These are phyloP conservation scores for Reticulitermes lucifugus DNA, from an alignment of 2,888 invertebrate genomes.

Conservation along the genomic window DNA sequence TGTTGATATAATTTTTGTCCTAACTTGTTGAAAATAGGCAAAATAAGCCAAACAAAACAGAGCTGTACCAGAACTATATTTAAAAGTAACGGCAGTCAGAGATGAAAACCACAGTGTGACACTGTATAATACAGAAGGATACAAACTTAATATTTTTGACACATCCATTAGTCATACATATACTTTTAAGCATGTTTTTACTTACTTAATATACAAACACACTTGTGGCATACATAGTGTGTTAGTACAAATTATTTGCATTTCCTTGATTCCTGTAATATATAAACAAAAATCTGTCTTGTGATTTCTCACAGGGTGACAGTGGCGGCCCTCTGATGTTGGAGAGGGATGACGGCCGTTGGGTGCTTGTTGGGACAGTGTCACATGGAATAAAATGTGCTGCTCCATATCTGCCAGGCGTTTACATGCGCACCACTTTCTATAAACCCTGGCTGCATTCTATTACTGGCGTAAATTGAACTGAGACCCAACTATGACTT, in stretches of 20 bases:
- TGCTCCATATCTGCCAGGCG: conserved; percentile 90
- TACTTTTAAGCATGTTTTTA: too few relatives aligned
- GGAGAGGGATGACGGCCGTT: conserved; percentile 84
- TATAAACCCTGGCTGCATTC: conserved; percentile 93
- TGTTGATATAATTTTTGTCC: too few relatives aligned
- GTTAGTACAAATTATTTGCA: not conserved
- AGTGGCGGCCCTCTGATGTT: conserved; percentile 91
- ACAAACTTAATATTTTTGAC: too few relatives aligned
- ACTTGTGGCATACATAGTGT: too few relatives aligned
- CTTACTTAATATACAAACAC: too few relatives aligned
- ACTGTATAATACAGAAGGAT: too few relatives aligned
- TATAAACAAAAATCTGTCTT: not conserved
- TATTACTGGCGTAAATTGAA: conserved; percentile 76
- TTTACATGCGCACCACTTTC: conserved; percentile 92
- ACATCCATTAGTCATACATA: too few relatives aligned
- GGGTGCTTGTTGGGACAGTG: conserved; percentile 91
- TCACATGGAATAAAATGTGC: conserved; percentile 97
- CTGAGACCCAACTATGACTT: not conserved
- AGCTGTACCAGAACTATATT: too few relatives aligned
- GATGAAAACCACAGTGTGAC: too few relatives aligned
- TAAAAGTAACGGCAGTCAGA: too few relatives aligned
- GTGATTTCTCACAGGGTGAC: conserved; percentile 77
- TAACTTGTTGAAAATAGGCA: too few relatives aligned
- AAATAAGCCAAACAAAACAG: too few relatives aligned
- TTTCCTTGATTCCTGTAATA: not conserved